Conservation (phyloP, 1,140 invertebrate species). For the Venustaconcha ellipsiformis region DNA sequence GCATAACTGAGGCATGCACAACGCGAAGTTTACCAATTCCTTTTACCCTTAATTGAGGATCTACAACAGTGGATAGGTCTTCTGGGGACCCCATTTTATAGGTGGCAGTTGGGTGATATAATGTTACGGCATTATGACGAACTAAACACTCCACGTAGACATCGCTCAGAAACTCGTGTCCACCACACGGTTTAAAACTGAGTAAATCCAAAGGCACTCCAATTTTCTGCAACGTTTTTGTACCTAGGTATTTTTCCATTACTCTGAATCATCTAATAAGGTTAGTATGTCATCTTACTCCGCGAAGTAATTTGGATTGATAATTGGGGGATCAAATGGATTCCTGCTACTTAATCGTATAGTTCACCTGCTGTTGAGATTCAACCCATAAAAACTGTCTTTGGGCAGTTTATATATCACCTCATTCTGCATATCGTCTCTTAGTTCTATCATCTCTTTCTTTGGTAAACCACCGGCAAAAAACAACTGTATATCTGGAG, state of each 20-base stretch:
- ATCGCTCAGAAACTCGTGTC: constrained; percentile 57
- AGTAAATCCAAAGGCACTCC: constrained; percentile 9
- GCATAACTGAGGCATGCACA: constrained; percentile 51
- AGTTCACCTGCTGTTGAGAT: constrained; percentile 52
- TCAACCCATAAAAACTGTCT: neutral
- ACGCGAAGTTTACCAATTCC: constrained; percentile 19
- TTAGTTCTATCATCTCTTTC: too few species aligned
- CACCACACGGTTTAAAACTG: constrained; percentile 80
- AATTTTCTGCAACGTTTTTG: constrained; percentile 22
- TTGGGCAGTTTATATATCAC: too few species aligned
- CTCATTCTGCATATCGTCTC: too few species aligned
- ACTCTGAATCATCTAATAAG: constrained; percentile 23
- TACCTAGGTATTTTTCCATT: constrained; percentile 11
- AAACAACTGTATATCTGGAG: too few species aligned
- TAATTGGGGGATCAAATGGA: constrained; percentile 82
- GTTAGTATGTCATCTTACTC: constrained; percentile 34
- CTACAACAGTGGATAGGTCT: too few species aligned
- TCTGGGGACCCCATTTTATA: constrained; percentile 80
- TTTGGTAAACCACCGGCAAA: too few species aligned
- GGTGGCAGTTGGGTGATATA: constrained; percentile 71
- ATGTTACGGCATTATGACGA: constrained; percentile 79
- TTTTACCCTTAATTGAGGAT: neutral
- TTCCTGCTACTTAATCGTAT: constrained; percentile 71
- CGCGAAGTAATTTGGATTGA: constrained; percentile 76
- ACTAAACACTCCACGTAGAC: constrained; percentile 34